These are phyloP conservation scores for Drosophila virilis DNA, from an alignment of 1,140 invertebrate genomes.

Conservation along the genomic window DNA sequence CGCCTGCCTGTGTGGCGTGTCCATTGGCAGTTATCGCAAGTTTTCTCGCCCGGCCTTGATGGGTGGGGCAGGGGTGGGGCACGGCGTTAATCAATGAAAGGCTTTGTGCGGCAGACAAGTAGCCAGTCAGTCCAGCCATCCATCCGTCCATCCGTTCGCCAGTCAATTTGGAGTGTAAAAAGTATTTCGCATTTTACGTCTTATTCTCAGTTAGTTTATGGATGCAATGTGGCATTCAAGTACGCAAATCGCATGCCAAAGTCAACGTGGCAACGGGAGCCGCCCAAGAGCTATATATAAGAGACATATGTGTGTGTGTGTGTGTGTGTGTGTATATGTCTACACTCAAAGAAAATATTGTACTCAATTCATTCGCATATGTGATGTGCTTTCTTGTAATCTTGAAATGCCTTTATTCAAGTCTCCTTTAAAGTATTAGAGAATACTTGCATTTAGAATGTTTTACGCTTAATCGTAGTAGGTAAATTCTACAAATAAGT, in stretches of 20 bases:
- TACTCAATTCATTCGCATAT: not conserved
- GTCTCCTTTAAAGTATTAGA: too few relatives aligned
- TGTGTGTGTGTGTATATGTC: not conserved
- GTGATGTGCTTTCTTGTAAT: too few relatives aligned
- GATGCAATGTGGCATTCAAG: conserved; percentile 70
- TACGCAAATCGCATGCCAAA: conserved; percentile 59
- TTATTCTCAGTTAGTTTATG: conserved; percentile 58
- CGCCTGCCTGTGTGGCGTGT: conserved; percentile 53
- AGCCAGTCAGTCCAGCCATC: not conserved
- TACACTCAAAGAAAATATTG: not conserved
- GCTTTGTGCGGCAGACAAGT: conserved; percentile 50
- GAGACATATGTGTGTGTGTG: conserved; percentile 8
- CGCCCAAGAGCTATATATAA: conserved; percentile 53
- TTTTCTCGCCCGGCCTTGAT: conserved; percentile 67
- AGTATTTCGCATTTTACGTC: conserved; percentile 37
- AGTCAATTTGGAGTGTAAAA: conserved; percentile 18
- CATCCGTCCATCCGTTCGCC: not conserved
- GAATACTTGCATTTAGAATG: too few relatives aligned
- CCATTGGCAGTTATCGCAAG: conserved; percentile 71
- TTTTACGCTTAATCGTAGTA: too few relatives aligned
- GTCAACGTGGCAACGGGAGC: conserved; percentile 43
- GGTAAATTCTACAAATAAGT: too few relatives aligned
- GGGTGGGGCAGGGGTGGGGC: conserved; percentile 24
- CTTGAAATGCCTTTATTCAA: too few relatives aligned
- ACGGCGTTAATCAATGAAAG: conserved; percentile 70